These are phyloP conservation scores for Anoura caudifer DNA, from an alignment of 2,113 vertebrate species.

Conservation along the genomic window DNA sequence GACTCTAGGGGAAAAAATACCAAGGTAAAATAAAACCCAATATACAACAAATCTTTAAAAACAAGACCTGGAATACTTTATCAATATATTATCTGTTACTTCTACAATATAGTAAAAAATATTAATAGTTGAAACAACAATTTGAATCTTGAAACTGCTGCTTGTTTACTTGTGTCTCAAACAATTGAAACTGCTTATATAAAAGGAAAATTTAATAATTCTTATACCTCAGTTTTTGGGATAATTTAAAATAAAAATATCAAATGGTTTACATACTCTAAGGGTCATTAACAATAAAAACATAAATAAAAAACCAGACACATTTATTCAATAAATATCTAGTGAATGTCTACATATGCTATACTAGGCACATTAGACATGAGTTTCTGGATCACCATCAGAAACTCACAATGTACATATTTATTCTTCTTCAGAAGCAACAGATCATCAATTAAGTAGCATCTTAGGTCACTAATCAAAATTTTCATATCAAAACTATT, in stretches of 20 bases:
- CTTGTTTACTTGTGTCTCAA: not conserved
- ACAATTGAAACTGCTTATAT: not conserved
- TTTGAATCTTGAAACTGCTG: not conserved
- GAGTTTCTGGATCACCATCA: not conserved
- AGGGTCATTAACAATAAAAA: not conserved
- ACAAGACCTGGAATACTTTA: not conserved
- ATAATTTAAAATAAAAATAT: not conserved
- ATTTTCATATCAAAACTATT: not conserved
- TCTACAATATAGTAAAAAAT: not conserved
- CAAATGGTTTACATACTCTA: not conserved
- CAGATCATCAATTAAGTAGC: not conserved
- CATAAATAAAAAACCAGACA: not conserved
- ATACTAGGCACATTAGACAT: not conserved
- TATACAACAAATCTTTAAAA: not conserved
- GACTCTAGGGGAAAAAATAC: constrained; percentile 48
- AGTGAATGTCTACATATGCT: not conserved
- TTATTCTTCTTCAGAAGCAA: not conserved
- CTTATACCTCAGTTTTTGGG: not conserved
- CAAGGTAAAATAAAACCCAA: constrained; percentile 33
- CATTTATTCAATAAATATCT: not conserved
- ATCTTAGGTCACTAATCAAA: not conserved
- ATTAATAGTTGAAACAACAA: not conserved
- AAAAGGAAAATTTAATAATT: constrained; percentile 14
- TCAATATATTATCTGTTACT: not conserved
- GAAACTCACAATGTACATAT: not conserved